These are phyloP conservation scores for Lepidonotus clava DNA, from an alignment of 2,888 invertebrate genomes.

Conservation along the genomic window DNA sequence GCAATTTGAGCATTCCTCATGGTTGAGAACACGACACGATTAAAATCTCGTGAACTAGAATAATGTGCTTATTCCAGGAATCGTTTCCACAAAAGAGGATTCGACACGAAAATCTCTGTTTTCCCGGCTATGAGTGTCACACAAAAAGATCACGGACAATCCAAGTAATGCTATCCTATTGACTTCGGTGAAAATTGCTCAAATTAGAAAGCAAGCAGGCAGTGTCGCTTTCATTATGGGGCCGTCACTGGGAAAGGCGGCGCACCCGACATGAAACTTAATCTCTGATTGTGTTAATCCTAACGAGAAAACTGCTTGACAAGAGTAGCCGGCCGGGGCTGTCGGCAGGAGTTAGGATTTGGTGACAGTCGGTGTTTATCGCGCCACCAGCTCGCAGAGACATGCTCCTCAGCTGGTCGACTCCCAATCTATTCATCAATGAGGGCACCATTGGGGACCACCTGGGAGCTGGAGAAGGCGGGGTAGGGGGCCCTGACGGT, in stretches of 20 bases:
- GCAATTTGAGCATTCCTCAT: neutral
- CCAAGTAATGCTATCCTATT: neutral
- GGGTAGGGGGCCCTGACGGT: no score
- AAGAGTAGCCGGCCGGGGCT: no score
- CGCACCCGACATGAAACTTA: neutral
- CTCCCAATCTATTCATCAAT: no score
- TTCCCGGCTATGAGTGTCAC: no score
- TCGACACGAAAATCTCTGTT: neutral
- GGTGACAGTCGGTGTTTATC: no score
- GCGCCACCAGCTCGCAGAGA: no score
- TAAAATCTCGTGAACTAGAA: slow-evolving; percentile 20
- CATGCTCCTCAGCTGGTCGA: no score
- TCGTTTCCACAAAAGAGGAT: slow-evolving; percentile 1
- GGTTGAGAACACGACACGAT: neutral
- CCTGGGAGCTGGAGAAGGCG: no score
- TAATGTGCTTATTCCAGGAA: neutral
- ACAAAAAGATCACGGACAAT: neutral
- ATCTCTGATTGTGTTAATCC: neutral
- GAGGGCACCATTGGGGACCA: no score
- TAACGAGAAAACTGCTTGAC: neutral
- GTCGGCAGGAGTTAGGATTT: no score
- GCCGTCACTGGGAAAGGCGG: neutral
- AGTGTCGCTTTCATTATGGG: neutral
- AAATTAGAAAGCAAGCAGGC: slow-evolving; percentile 31
- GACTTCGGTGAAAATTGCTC: neutral